Base-by-base conservation (phyloP, 1,140 invertebrate species). In the Hypsibius dujardini region DNA sequence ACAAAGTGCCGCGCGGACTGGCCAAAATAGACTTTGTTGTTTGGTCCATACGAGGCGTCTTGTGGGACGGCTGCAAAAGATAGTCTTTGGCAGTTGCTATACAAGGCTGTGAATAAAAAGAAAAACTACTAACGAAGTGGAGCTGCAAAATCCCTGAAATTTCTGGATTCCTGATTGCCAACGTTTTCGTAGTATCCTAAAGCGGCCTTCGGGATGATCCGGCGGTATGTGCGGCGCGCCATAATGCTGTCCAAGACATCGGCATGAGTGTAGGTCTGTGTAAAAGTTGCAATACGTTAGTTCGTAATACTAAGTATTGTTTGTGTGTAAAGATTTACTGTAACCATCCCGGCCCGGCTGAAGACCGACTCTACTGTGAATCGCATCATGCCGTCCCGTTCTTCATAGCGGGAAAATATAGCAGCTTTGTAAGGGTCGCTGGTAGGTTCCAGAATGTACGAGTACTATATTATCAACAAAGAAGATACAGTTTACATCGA, bases 221-320 rank as follows among this genome's bases (percentile, higher is more conserved):
- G 62, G 12, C 42, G 12, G 62, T 67, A 67, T 14, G 7, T 14
- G 7, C 62, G 62, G 7, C 62, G 62, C 12, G 62, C 62, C 62
- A 67, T 67, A 42, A 67, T 67, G 62, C 45, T 67, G 45, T 67
- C 62, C 12, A 67, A 42, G 3, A 67, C 62, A 42, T 67, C 62
- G 7, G 12, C 42, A 67, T 67, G 62, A 12, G 62, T 67, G 42
- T 67, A 67, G 12, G 62, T 67, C 62, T 67, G 62, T 7, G 45
- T 15, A 15, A 28, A 28, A 28, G 28, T 28, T 28, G 28, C 28
- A 28, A 28, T 28, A 28, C 28, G 28, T 28, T 28, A 28, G 28
- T 28, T 28, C 28, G 28, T 28, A 28, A 28, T 28, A 28, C 28
- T 28, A 28, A 28, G 28, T 28, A 28, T 28, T 28, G 28, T 28